Conservation (phyloP, 2,797 vertebrate genomes). For the Xerus rutilus region DNA sequence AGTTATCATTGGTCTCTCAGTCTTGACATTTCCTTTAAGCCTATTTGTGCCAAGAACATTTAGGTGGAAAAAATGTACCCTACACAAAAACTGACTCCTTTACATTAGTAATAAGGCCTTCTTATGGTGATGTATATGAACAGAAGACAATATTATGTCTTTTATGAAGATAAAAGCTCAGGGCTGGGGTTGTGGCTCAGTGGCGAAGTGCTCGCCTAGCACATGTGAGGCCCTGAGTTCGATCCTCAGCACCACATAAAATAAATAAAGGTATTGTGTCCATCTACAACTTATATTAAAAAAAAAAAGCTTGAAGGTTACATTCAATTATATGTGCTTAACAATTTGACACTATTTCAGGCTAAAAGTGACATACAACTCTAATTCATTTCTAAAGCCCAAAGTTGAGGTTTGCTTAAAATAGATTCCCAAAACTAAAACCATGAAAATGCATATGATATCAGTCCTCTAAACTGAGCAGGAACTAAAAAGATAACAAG, state of each 20-base stretch:
- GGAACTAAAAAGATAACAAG: conserved; percentile 4
- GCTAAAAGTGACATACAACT: background rate
- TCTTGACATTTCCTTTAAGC: background rate
- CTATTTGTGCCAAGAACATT: background rate
- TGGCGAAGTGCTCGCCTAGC: no score
- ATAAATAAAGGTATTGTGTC: no score
- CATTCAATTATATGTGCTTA: background rate
- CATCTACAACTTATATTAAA: no score
- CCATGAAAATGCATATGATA: background rate
- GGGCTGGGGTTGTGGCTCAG: no score
- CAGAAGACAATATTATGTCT: background rate
- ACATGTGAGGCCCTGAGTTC: no score
- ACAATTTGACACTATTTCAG: conserved; percentile 12
- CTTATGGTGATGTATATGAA: background rate
- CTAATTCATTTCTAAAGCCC: conserved; percentile 5
- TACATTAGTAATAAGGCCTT: background rate
- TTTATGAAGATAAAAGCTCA: background rate
- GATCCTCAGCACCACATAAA: no score
- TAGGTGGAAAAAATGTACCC: background rate
- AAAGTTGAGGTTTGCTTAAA: background rate
- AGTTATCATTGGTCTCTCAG: background rate
- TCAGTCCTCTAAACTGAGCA: conserved; percentile 10
- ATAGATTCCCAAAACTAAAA: conserved; percentile 33
- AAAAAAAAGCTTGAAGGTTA: background rate
- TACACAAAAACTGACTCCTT: conserved; percentile 32